Evolutionary conservation across 2,888 invertebrate species (phyloP).

Genomic region (Sympetrum striolatum): DNA sequence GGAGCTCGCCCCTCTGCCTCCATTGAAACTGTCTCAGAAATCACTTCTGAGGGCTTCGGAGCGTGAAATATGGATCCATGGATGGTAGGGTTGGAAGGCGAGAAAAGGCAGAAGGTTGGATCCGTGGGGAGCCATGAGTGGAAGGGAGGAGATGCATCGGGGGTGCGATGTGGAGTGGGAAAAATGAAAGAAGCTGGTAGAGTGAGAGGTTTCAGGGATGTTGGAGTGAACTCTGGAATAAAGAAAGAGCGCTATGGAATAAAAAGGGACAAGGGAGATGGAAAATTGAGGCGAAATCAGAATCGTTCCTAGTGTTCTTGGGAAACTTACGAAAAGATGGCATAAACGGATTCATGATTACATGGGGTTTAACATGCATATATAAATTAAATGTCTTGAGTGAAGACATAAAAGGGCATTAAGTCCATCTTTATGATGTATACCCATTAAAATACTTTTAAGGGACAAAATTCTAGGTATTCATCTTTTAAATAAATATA

Average conservation of each 20-base stretch:
- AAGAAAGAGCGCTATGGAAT: neutral
- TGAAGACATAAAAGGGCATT: too few species aligned
- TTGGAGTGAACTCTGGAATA: neutral
- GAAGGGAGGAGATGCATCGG: neutral
- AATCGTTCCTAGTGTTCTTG: neutral
- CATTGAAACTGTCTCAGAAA: slow-evolving; percentile 43
- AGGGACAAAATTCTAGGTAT: too few species aligned
- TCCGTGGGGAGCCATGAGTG: slow-evolving; percentile 26
- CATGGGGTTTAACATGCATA: neutral
- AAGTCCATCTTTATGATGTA: too few species aligned
- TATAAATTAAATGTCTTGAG: neutral
- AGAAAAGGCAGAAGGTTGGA: neutral
- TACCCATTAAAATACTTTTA: too few species aligned
- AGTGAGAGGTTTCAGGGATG: neutral
- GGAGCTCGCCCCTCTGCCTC: neutral
- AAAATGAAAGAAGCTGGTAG: neutral
- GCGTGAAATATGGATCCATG: slow-evolving; percentile 43
- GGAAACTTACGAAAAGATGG: neutral
- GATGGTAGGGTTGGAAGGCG: neutral
- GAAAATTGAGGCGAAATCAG: neutral
- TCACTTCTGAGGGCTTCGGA: slow-evolving; percentile 39
- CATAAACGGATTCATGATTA: neutral
- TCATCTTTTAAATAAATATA: too few species aligned
- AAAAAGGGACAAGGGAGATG: slow-evolving; percentile 13
- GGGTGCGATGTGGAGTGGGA: neutral